phyloP scores from a whole-genome alignment of 2,113 vertebrate species.

The Caretta caretta region DNA sequence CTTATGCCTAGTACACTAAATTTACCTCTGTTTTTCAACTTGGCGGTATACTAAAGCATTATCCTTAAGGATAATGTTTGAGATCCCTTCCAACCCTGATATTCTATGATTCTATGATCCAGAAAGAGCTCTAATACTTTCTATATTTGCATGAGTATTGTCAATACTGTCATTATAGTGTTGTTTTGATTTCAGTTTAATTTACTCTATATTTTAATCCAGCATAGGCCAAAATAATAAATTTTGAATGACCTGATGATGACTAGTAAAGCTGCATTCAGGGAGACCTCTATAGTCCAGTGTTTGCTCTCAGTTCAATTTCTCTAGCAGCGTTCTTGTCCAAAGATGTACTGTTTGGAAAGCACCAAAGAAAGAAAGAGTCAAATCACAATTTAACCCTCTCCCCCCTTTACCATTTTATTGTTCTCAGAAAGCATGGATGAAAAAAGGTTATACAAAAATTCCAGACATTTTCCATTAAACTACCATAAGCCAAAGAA shows the following conservation, averaged over 20 bases:
- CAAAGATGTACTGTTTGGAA: not conserved
- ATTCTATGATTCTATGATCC: not conserved
- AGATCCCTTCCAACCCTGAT: too few species aligned
- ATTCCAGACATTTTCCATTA: too few species aligned
- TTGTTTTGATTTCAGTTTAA: not conserved
- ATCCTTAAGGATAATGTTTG: not conserved
- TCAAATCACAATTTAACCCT: too few species aligned
- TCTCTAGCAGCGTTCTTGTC: not conserved
- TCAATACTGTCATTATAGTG: not conserved
- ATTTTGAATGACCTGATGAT: not conserved
- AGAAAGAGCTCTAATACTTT: rapidly evolving
- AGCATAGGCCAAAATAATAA: not conserved
- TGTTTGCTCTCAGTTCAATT: not conserved
- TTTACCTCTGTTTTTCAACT: not conserved
- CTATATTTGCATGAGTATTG: not conserved
- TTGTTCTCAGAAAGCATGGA: too few species aligned
- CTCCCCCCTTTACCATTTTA: too few species aligned
- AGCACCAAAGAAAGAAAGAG: too few species aligned
- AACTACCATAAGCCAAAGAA: too few species aligned
- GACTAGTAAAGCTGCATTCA: not conserved
- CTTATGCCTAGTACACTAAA: not conserved
- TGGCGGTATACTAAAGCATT: not conserved
- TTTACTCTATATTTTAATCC: not conserved
- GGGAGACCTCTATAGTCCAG: not conserved
- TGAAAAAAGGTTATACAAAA: too few species aligned